Evolutionary conservation across 1,140 invertebrate species (phyloP).

Genomic region (Paraescarpia echinospica): DNA sequence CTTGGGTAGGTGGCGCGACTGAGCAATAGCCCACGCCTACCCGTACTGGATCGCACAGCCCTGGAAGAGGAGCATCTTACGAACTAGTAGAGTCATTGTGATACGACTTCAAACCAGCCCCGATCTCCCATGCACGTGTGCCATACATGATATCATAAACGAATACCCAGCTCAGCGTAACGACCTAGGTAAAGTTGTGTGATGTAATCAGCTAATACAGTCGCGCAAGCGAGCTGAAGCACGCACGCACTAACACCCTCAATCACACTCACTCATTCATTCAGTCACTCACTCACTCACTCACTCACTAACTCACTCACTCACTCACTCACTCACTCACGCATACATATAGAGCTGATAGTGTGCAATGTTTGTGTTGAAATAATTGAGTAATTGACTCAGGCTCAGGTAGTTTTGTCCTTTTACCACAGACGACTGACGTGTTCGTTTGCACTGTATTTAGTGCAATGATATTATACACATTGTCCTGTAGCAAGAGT

Average conservation of each 20-base stretch:
- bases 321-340: background rate
- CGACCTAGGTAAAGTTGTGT: too few species aligned
- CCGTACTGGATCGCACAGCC: background rate
- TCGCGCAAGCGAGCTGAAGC: too few species aligned
- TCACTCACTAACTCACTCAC: background rate
- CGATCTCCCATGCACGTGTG: too few species aligned
- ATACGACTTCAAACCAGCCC: too few species aligned
- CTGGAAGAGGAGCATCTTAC: background rate
- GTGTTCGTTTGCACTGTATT: background rate
- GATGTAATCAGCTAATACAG: too few species aligned
- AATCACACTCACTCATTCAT: background rate
- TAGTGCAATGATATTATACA: background rate
- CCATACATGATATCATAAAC: too few species aligned
- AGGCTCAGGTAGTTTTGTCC: background rate
- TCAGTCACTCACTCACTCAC: background rate
- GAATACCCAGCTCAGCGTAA: too few species aligned
- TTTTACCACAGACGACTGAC: background rate
- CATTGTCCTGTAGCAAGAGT: background rate
- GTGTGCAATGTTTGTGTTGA: too few species aligned
- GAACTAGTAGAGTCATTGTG: background rate
- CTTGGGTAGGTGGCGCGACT: slow-evolving; percentile 74
- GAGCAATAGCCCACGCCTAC: background rate
- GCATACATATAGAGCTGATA: background rate
- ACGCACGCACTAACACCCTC: background rate
- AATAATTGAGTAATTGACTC: background rate